phyloP scores from a whole-genome alignment of 2,888 invertebrate species.

The Bedellia somnulentella region DNA sequence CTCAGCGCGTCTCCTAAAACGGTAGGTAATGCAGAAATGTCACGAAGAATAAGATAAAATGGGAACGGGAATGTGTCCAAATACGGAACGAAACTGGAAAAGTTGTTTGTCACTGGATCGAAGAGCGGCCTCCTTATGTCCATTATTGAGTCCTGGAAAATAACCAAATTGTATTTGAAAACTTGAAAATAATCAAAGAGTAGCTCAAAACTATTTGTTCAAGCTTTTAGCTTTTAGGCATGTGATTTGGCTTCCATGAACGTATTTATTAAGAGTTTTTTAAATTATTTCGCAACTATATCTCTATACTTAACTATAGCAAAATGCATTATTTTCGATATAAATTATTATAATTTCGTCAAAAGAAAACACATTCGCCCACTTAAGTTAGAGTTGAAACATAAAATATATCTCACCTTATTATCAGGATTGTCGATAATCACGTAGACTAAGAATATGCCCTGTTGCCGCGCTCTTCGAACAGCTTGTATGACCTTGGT shows the following conservation, averaged over 20 bases:
- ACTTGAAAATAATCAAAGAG: no score
- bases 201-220: no score
- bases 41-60: constrained; percentile 91
- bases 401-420: no score
- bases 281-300: no score
- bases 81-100: constrained; percentile 73
- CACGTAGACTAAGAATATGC: constrained; percentile 93
- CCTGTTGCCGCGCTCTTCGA: constrained; percentile 74
- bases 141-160: constrained; percentile 80
- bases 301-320: no score
- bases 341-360: no score
- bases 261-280: no score
- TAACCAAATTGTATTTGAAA: constrained; percentile 4
- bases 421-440: constrained; percentile 92
- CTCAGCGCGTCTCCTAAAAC: constrained; percentile 94
- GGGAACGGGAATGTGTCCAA: constrained; percentile 97
- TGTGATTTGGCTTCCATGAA: no score
- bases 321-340: no score
- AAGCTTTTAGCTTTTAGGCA: no score
- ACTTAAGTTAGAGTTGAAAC: no score
- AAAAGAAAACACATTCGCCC: no score
- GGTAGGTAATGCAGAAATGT: constrained; percentile 83
- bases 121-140: constrained; percentile 78
- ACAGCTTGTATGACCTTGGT: constrained; percentile 75
- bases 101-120: constrained; percentile 52